phyloP scores from a whole-genome alignment of 2,888 invertebrate species.

The Strigamia crassipes region DNA sequence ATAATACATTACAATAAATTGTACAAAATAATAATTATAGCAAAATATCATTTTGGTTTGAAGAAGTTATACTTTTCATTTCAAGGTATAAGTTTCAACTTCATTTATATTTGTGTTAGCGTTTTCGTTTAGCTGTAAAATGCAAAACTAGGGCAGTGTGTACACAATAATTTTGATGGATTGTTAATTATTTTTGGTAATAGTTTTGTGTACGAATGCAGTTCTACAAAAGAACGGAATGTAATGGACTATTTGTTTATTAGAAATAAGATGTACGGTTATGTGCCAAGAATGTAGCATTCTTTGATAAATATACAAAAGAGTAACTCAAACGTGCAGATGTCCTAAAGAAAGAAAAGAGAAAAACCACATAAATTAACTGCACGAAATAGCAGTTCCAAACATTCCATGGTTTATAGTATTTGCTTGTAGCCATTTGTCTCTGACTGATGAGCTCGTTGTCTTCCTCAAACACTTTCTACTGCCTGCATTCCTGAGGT shows the following conservation, averaged over 20 bases:
- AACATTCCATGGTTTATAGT: conserved; percentile 37
- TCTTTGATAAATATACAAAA: neutral
- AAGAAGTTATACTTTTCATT: neutral
- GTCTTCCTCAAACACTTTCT: conserved; percentile 40
- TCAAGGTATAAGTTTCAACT: neutral
- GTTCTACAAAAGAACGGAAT: neutral
- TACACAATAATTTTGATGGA: neutral
- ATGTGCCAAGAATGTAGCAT: conserved; percentile 29
- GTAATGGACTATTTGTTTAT: neutral
- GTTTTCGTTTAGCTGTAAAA: neutral
- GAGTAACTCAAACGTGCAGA: conserved; percentile 10
- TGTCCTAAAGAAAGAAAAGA: conserved; percentile 2
- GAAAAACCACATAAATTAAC: conserved; percentile 40
- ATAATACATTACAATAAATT: neutral
- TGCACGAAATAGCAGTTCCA: conserved; percentile 36
- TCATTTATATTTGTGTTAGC: neutral
- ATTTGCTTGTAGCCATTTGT: conserved; percentile 36
- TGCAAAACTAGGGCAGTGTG: neutral
- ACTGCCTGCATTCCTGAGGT: conserved; percentile 42
- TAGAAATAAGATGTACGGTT: conserved; percentile 12
- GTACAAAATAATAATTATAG: neutral
- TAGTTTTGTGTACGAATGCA: neutral
- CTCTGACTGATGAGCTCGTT: conserved; percentile 42
- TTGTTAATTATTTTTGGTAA: conserved; percentile 13
- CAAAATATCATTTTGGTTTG: neutral